These are phyloP conservation scores for Plecturocebus donacophilus DNA, from an alignment of 2,113 vertebrate genomes.

Conservation along the genomic window DNA sequence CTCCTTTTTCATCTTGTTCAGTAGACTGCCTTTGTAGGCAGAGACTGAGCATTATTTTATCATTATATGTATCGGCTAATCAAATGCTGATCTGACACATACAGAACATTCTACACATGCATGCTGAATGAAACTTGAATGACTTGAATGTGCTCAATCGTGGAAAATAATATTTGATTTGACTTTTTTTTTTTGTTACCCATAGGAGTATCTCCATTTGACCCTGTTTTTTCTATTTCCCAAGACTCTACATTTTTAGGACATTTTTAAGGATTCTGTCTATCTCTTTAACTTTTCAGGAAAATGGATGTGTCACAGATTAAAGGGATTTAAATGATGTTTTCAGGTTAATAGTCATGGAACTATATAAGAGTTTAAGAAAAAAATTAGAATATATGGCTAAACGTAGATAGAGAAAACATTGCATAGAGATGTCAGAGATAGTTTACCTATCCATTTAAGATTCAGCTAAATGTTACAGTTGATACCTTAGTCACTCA, in stretches of 20 bases:
- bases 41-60: not conserved
- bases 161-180: not conserved
- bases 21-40: not conserved
- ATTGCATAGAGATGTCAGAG: not conserved
- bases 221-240: not conserved
- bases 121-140: not conserved
- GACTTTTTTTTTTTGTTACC: not conserved
- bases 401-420: not conserved
- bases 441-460: not conserved
- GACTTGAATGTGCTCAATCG: not conserved
- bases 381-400: not conserved
- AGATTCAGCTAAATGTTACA: not conserved
- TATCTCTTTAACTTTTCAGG: not conserved
- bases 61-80: not conserved
- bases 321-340: not conserved
- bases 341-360: not conserved
- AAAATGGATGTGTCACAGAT: not conserved
- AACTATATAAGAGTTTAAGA: not conserved
- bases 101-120: not conserved
- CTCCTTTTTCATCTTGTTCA: not conserved
- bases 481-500: not conserved
- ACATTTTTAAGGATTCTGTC: not conserved
- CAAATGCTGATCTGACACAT: not conserved
- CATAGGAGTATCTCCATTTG: not conserved
- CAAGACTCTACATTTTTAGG: not conserved